Conservation (phyloP, 2,113 vertebrate species). For the Stomatorhinus ivindoensis region DNA sequence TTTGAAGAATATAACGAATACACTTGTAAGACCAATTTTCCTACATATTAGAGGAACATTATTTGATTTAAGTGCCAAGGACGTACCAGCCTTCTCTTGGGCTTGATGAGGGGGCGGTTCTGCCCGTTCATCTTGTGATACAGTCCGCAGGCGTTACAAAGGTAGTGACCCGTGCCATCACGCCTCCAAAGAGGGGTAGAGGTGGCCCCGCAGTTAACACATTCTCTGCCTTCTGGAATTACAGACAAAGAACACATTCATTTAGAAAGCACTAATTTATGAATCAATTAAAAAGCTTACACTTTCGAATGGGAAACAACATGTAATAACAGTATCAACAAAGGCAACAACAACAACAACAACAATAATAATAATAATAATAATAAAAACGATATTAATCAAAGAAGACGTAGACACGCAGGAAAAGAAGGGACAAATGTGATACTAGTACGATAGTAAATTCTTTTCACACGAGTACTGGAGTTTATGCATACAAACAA, state of each 20-base stretch:
- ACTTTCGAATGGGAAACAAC: not conserved
- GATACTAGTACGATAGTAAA: not conserved
- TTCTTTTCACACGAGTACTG: not conserved
- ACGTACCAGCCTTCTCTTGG: slow-evolving; percentile 98
- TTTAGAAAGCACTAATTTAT: slow-evolving; percentile 31
- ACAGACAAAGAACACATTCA: slow-evolving; percentile 35
- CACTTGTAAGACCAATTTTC: slow-evolving; percentile 63
- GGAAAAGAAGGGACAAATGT: not conserved
- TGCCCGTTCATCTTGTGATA: slow-evolving; percentile 99
- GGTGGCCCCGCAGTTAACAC: slow-evolving; percentile 98
- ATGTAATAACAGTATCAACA: not conserved
- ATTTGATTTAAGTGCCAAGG: slow-evolving; percentile 28
- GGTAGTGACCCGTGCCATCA: slow-evolving; percentile 96
- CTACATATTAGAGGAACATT: slow-evolving; percentile 59
- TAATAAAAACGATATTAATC: not conserved
- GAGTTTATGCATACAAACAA: not conserved
- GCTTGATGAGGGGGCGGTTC: slow-evolving; percentile 97
- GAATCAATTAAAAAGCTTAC: slow-evolving; percentile 24
- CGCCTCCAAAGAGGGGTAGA: slow-evolving; percentile 97
- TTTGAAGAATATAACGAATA: slow-evolving; percentile 63
- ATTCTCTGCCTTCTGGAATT: slow-evolving; percentile 97
- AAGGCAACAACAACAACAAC: not conserved
- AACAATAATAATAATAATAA: slow-evolving; percentile 15
- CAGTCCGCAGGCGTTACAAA: slow-evolving; percentile 98
- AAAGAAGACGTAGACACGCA: not conserved